Evolutionary conservation across 2,888 invertebrate genomes (phyloP).

Genomic region (Eupithecia insigniata): DNA sequence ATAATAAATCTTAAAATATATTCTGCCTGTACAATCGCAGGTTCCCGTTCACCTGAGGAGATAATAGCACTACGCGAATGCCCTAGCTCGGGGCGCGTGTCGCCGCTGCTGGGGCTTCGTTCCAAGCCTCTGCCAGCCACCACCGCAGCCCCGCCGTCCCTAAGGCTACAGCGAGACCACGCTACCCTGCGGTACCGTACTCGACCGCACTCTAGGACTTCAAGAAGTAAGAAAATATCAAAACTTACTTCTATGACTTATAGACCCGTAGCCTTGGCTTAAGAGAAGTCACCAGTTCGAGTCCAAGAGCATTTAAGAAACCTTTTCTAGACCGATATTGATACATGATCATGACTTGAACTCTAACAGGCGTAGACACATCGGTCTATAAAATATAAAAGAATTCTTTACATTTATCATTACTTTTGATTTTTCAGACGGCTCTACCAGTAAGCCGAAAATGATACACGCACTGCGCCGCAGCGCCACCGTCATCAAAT

Average conservation of each 20-base stretch:
- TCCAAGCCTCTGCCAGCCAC: conserved; percentile 87
- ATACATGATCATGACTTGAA: too few species aligned
- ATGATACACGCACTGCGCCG: conserved; percentile 92
- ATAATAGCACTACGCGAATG: conserved; percentile 96
- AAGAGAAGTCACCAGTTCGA: too few species aligned
- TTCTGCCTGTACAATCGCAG: conserved; percentile 46
- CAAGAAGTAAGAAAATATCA: conserved; percentile 60
- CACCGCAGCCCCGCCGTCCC: conserved; percentile 88
- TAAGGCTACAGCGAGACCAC: conserved; percentile 83
- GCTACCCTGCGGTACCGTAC: conserved; percentile 81
- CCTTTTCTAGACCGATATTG: too few species aligned
- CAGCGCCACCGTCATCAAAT: conserved; percentile 93
- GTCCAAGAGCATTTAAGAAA: too few species aligned
- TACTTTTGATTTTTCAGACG: conserved; percentile 66
- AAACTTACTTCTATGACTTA: background rate
- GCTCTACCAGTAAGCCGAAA: conserved; percentile 85
- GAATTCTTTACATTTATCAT: too few species aligned
- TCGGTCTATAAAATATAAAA: too few species aligned
- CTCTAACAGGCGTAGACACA: too few species aligned
- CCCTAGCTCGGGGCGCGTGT: conserved; percentile 87
- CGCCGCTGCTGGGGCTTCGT: conserved; percentile 84
- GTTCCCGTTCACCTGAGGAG: conserved; percentile 83
- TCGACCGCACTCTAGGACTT: conserved; percentile 81
- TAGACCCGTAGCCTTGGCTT: too few species aligned
- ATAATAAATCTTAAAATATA: too few species aligned